These are phyloP conservation scores for Laspeyria flexula DNA, from an alignment of 2,888 invertebrate species.

Conservation along the genomic window DNA sequence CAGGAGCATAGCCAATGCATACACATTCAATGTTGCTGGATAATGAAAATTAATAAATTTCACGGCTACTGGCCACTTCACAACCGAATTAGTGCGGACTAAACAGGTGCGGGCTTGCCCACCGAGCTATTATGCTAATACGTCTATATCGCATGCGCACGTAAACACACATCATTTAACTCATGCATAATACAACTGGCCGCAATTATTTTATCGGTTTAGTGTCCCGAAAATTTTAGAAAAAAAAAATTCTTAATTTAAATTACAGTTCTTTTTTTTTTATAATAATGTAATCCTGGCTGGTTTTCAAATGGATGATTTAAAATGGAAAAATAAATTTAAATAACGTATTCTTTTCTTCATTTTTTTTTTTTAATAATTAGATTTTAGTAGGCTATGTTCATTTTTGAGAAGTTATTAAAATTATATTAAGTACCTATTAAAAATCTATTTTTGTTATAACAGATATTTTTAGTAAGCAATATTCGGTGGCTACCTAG, in stretches of 20 bases:
- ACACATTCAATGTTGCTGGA: slow-evolving; percentile 21
- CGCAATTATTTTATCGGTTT: slow-evolving; percentile 26
- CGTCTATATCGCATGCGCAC: slow-evolving; percentile 43
- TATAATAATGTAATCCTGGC: no score
- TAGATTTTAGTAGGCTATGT: no score
- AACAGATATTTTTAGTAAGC: no score
- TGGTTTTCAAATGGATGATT: neutral
- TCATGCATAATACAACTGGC: slow-evolving; percentile 41
- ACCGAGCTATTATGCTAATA: slow-evolving; percentile 55
- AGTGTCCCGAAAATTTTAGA: slow-evolving; percentile 12
- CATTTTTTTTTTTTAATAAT: no score
- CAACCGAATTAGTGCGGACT: slow-evolving; percentile 45
- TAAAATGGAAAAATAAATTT: no score
- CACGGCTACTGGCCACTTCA: slow-evolving; percentile 34
- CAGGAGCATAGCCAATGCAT: slow-evolving; percentile 15
- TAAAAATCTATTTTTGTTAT: no score
- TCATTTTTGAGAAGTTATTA: no score
- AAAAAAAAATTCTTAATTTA: neutral
- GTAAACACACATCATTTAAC: slow-evolving; percentile 40
- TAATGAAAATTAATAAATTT: slow-evolving; percentile 45
- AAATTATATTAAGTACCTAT: no score
- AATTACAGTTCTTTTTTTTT: no score
- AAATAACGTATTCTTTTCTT: no score
- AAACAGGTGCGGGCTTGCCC: slow-evolving; percentile 48
- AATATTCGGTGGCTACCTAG: no score